A percentile compares a stretch with the other conserved stretches of the same genome.
Conservation (phyloP, 2,888 invertebrate species). For the Ophioninae sp. region DNA sequence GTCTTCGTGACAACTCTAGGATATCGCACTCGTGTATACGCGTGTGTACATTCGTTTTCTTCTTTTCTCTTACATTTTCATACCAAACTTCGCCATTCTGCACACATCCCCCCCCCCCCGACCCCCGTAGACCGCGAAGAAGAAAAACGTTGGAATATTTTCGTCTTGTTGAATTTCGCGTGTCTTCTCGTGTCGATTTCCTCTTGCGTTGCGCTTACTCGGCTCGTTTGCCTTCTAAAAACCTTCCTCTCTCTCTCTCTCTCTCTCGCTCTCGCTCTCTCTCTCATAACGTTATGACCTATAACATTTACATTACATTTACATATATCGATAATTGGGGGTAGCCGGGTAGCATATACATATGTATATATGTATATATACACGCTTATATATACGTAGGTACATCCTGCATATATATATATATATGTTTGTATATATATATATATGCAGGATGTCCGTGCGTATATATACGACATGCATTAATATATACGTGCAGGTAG, state of each 20-base stretch:
- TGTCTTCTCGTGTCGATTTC: constrained; percentile 9
- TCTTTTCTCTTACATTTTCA: no score
- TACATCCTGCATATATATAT: constrained; percentile 49
- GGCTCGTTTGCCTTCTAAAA: constrained; percentile 55
- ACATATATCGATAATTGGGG: constrained; percentile 65
- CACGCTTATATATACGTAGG: neutral
- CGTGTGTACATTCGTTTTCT: no score
- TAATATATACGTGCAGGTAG: constrained; percentile 66
- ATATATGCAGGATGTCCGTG: constrained; percentile 63
- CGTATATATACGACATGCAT: constrained; percentile 73
- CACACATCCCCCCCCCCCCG: no score
- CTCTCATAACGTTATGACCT: constrained; percentile 70
- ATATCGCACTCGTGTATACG: no score
- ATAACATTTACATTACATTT: constrained; percentile 69
- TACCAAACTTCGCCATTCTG: no score
- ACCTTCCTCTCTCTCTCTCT: no score
- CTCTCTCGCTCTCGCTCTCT: no score
- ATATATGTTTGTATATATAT: constrained; percentile 64
- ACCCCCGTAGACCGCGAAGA: no score
- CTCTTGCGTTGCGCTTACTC: constrained; percentile 52
- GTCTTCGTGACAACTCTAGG: no score
- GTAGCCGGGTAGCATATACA: constrained; percentile 76
- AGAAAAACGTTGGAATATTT: no score
- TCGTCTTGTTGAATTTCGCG: constrained; percentile 26
- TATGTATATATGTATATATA: constrained; percentile 60